phyloP scores from a whole-genome alignment of 2,797 vertebrate species.

The Phalanger gymnotis region DNA sequence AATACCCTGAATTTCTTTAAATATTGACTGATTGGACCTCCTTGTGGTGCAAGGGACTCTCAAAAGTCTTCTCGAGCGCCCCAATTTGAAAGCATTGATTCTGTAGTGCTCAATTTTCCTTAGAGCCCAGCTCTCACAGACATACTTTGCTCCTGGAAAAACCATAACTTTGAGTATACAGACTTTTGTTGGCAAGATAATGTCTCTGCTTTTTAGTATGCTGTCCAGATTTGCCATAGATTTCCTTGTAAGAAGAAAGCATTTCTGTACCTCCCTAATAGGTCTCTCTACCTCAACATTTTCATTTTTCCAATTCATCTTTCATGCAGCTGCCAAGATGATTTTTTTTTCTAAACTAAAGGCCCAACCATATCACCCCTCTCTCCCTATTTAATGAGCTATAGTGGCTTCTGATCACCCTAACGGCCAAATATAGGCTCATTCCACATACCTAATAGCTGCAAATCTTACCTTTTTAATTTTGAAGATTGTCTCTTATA shows the following conservation, averaged over 20 bases:
- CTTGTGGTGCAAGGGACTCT: background rate
- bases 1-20: background rate
- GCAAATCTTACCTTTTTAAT: background rate
- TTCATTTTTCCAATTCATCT: background rate
- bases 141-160: background rate
- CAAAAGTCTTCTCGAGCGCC: background rate
- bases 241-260: background rate
- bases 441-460: background rate
- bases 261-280: background rate
- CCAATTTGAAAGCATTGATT: background rate
- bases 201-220: background rate
- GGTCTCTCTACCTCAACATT: background rate
- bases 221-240: background rate
- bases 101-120: background rate
- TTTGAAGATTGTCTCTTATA: background rate
- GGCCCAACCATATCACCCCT: background rate
- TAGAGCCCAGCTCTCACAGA: background rate
- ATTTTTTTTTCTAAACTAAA: background rate
- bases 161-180: background rate
- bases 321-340: background rate
- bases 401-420: background rate
- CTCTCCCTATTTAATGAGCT: background rate
- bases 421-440: background rate
- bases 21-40: background rate
- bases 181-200: background rate